These are phyloP conservation scores for Melolontha melolontha DNA, from an alignment of 2,888 invertebrate genomes.

Conservation along the genomic window DNA sequence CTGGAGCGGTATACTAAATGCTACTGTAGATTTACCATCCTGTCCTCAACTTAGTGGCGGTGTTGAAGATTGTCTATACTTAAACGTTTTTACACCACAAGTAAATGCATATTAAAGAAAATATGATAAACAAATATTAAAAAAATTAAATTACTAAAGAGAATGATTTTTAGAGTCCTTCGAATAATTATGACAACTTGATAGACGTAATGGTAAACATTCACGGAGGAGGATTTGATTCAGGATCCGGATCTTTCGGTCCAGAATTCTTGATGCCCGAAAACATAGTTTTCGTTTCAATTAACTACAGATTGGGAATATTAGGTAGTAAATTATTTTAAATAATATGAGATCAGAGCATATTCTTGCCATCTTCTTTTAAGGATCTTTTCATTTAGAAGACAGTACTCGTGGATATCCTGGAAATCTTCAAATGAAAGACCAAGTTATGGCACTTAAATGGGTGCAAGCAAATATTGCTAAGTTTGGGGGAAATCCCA, in stretches of 20 bases:
- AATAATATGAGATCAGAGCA: too few species aligned
- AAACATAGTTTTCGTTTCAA: slow-evolving; percentile 20
- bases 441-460: slow-evolving; percentile 65
- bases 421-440: slow-evolving; percentile 68
- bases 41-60: too few species aligned
- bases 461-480: slow-evolving; percentile 67
- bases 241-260: slow-evolving; percentile 2
- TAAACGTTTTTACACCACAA: too few species aligned
- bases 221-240: slow-evolving; percentile 9
- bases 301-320: slow-evolving; percentile 19
- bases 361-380: not conserved
- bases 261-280: slow-evolving; percentile 15
- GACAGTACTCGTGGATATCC: slow-evolving; percentile 49
- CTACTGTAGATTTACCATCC: too few species aligned
- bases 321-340: slow-evolving; percentile 15
- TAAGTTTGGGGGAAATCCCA: slow-evolving; percentile 64
- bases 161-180: slow-evolving; percentile 17
- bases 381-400: slow-evolving; percentile 11
- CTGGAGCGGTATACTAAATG: too few species aligned
- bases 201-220: slow-evolving; percentile 14
- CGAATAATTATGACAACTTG: not conserved
- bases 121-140: too few species aligned
- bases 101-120: too few species aligned
- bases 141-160: too few species aligned
- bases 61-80: too few species aligned